Percentiles rank a stretch among this genome's conserved stretches.
Conservation (phyloP, 2,888 invertebrate genomes). For the Melinaea menophilus region DNA sequence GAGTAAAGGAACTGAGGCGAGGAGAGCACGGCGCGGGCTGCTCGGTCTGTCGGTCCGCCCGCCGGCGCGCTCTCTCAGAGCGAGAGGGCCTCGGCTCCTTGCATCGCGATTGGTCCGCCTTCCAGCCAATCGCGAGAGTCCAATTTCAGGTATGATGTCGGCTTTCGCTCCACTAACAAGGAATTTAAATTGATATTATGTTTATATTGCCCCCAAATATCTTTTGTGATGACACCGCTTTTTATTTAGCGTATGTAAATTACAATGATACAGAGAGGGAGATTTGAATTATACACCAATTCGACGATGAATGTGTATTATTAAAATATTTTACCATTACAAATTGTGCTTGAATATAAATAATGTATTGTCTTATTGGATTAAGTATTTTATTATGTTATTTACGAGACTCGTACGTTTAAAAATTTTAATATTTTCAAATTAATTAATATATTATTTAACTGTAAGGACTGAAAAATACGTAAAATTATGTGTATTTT, state of each 20-base stretch:
- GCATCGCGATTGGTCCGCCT: slow-evolving; percentile 49
- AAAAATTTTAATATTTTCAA: neutral
- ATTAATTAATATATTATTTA: neutral
- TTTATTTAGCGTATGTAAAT: slow-evolving; percentile 78
- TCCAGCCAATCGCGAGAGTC: slow-evolving; percentile 50
- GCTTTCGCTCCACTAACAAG: slow-evolving; percentile 78
- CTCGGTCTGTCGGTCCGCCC: slow-evolving; percentile 41
- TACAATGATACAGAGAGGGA: slow-evolving; percentile 73
- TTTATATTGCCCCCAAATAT: slow-evolving; percentile 78
- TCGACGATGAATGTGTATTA: slow-evolving; percentile 66
- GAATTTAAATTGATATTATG: slow-evolving; percentile 79
- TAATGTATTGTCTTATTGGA: neutral
- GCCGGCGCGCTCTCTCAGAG: slow-evolving; percentile 32
- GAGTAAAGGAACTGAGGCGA: slow-evolving; percentile 71
- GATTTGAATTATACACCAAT: slow-evolving; percentile 74
- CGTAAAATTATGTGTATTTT: too few species aligned
- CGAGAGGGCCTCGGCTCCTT: slow-evolving; percentile 27
- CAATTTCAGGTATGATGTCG: slow-evolving; percentile 75
- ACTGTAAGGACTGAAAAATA: too few species aligned
- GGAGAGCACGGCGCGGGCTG: slow-evolving; percentile 48
- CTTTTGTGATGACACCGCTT: slow-evolving; percentile 79
- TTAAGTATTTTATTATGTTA: neutral
- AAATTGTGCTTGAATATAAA: slow-evolving; percentile 13
- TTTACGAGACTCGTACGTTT: neutral
- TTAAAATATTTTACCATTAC: slow-evolving; percentile 52